These are phyloP conservation scores for Buathra laborator DNA, from an alignment of 2,888 invertebrate genomes.

Conservation along the genomic window DNA sequence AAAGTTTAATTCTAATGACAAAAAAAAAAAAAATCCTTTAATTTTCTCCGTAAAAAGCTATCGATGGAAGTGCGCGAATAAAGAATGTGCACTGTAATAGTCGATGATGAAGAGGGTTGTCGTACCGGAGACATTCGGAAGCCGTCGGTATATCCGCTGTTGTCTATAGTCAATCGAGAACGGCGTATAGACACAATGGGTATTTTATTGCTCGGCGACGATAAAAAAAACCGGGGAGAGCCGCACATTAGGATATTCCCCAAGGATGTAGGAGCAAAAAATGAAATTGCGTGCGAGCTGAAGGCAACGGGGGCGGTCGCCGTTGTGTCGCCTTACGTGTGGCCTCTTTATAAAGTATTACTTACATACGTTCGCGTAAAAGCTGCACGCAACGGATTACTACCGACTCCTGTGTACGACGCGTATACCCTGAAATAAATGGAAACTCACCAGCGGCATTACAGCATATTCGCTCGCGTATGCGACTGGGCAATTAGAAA, in stretches of 20 bases:
- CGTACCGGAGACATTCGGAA: too few relatives aligned
- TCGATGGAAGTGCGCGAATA: too few relatives aligned
- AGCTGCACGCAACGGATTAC: constrained; percentile 30
- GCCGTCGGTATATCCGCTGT: too few relatives aligned
- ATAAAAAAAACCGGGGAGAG: background rate
- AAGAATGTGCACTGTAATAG: too few relatives aligned
- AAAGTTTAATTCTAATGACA: too few relatives aligned
- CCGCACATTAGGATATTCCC: constrained; percentile 6
- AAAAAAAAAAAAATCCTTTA: too few relatives aligned
- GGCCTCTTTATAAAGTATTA: constrained; percentile 25
- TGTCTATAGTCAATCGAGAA: too few relatives aligned
- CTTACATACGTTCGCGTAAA: background rate
- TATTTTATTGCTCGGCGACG: background rate
- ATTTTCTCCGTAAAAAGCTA: too few relatives aligned
- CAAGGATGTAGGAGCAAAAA: constrained; percentile 1
- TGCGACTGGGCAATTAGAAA: background rate
- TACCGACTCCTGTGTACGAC: background rate
- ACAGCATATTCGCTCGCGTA: background rate
- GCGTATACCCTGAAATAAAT: background rate
- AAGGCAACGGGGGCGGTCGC: background rate
- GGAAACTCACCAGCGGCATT: too few relatives aligned
- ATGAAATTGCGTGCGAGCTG: background rate
- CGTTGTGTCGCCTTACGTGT: background rate
- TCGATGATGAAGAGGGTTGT: too few relatives aligned
- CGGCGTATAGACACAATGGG: too few relatives aligned